phyloP scores from a whole-genome alignment of 2,113 vertebrate genomes.

The Eurypyga helias region DNA sequence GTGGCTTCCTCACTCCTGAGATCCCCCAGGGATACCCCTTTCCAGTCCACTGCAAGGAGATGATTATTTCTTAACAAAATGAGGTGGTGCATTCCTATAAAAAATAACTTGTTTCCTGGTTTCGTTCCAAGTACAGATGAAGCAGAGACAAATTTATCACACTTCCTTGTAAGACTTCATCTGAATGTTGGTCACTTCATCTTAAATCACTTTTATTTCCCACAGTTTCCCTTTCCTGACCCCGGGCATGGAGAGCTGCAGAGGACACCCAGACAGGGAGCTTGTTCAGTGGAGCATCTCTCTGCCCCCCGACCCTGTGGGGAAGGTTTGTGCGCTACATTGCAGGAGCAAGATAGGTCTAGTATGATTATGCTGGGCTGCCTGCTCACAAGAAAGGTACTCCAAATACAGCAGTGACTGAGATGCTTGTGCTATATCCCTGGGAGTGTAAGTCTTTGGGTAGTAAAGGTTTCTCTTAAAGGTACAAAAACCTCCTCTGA shows the following conservation, averaged over 20 bases:
- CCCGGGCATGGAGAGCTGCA: neutral
- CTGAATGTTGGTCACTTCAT: neutral
- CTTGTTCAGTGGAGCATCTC: neutral
- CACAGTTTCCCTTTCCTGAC: neutral
- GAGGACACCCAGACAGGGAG: rapidly evolving
- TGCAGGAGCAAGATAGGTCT: neutral
- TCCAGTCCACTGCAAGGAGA: neutral
- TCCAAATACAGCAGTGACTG: neutral
- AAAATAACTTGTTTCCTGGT: neutral
- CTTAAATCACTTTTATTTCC: neutral
- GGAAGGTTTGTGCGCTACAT: neutral
- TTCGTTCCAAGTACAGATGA: neutral
- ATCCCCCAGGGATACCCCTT: neutral
- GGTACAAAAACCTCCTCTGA: neutral
- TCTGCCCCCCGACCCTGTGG: neutral
- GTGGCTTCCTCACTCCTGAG: neutral
- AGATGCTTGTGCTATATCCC: neutral
- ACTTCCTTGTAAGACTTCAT: neutral
- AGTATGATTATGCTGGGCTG: neutral
- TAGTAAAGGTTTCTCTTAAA: neutral
- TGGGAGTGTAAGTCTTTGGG: neutral
- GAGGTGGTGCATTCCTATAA: neutral
- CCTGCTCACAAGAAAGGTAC: neutral
- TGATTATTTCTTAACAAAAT: neutral
- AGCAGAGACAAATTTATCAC: neutral